Conservation (phyloP, 2,797 vertebrate genomes). For the Sylvia borin region DNA sequence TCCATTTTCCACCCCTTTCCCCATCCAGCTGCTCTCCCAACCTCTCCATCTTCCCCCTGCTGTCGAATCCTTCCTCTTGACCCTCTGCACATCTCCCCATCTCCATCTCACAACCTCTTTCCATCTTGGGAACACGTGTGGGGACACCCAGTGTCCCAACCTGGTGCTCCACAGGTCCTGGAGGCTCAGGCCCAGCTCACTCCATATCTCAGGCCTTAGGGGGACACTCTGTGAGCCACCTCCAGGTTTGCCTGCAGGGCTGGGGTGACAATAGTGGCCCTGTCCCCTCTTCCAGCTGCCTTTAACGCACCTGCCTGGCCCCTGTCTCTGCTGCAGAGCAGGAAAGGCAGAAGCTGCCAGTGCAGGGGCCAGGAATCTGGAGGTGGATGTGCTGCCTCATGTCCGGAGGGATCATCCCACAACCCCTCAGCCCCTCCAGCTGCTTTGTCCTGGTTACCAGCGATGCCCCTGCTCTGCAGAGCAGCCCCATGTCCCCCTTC, state of each 20-base stretch:
- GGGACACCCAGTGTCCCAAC: background rate
- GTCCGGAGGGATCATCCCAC: background rate
- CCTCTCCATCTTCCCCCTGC: background rate
- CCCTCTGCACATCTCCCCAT: background rate
- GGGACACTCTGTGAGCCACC: fast-evolving
- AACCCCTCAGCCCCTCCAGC: background rate
- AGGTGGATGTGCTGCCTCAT: fast-evolving
- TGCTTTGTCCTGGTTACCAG: background rate
- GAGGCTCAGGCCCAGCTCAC: background rate
- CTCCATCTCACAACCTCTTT: background rate
- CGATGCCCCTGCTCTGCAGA: background rate
- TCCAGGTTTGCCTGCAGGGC: background rate
- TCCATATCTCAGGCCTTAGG: fast-evolving
- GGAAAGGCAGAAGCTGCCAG: background rate
- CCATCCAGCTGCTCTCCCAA: background rate
- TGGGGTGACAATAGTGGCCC: background rate
- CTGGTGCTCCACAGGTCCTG: fast-evolving
- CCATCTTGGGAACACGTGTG: fast-evolving
- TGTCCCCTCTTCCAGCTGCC: background rate
- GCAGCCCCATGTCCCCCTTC: conserved; percentile 43
- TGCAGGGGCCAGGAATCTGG: fast-evolving
- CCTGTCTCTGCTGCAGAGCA: fast-evolving
- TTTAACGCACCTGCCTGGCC: background rate
- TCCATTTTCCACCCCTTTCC: background rate
- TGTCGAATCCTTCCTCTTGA: background rate